Conservation (phyloP, 1,140 invertebrate species). For the Scaptomyza pallida region DNA sequence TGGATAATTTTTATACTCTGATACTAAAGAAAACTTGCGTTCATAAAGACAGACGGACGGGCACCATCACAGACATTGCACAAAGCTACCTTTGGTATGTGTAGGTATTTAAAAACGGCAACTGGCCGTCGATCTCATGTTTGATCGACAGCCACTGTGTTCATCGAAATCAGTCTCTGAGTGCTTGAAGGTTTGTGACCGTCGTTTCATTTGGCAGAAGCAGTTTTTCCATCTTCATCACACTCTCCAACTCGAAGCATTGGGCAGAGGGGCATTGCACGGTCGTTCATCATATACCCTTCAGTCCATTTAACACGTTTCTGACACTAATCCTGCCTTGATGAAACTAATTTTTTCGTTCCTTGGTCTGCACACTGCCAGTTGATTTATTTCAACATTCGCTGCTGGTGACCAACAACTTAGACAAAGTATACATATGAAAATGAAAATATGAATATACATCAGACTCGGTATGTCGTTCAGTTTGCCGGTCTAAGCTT, state of each 20-base stretch:
- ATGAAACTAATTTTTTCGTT: slow-evolving; percentile 84
- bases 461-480: not conserved
- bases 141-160: slow-evolving; percentile 39
- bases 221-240: no score
- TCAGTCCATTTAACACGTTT: slow-evolving; percentile 84
- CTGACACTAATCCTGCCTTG: slow-evolving; percentile 84
- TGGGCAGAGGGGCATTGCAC: slow-evolving; percentile 64
- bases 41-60: no score
- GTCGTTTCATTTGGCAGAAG: not conserved
- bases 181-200: slow-evolving; percentile 37
- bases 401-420: slow-evolving; percentile 75
- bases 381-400: slow-evolving; percentile 83
- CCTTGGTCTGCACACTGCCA: slow-evolving; percentile 61
- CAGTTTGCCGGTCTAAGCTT: slow-evolving; percentile 46
- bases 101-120: no score
- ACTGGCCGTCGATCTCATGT: slow-evolving; percentile 16
- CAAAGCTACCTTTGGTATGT: no score
- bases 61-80: no score
- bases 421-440: slow-evolving; percentile 61
- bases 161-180: slow-evolving; percentile 21
- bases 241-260: no score
- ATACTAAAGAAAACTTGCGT: no score
- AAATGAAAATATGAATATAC: slow-evolving; percentile 31
- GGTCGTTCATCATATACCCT: slow-evolving; percentile 83
- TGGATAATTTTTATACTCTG: no score